Conservation (phyloP, 2,888 invertebrate species). For the Invenusta paracnida region DNA sequence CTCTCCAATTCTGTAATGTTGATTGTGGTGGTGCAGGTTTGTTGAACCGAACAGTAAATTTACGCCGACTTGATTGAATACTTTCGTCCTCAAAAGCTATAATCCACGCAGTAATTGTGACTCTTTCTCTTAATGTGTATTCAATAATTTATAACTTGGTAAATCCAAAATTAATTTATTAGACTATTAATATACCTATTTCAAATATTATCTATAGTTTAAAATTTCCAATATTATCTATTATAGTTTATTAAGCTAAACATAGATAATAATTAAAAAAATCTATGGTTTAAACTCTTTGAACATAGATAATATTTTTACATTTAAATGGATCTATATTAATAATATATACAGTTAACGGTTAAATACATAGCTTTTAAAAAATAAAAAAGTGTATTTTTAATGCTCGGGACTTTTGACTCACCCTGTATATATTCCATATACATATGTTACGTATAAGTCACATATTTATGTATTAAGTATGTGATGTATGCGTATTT, state of each 20-base stretch:
- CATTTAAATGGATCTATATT: background rate
- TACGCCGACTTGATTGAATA: slow-evolving; percentile 16
- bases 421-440: no score
- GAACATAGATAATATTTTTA: no score
- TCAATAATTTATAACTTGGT: background rate
- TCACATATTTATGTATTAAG: no score
- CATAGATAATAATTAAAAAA: background rate
- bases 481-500: no score
- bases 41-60: background rate
- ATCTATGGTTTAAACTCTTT: no score
- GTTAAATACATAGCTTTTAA: background rate
- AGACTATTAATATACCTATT: background rate
- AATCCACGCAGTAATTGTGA: background rate
- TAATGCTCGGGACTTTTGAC: no score
- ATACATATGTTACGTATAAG: no score
- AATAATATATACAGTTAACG: background rate
- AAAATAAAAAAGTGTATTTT: no score
- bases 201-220: background rate
- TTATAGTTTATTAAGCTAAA: background rate
- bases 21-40: background rate
- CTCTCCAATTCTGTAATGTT: background rate
- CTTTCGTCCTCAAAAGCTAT: slow-evolving; percentile 12
- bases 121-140: background rate
- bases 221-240: no score
- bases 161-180: background rate